phyloP scores from a whole-genome alignment of 2,888 invertebrate species.

The Tyria jacobaeae region DNA sequence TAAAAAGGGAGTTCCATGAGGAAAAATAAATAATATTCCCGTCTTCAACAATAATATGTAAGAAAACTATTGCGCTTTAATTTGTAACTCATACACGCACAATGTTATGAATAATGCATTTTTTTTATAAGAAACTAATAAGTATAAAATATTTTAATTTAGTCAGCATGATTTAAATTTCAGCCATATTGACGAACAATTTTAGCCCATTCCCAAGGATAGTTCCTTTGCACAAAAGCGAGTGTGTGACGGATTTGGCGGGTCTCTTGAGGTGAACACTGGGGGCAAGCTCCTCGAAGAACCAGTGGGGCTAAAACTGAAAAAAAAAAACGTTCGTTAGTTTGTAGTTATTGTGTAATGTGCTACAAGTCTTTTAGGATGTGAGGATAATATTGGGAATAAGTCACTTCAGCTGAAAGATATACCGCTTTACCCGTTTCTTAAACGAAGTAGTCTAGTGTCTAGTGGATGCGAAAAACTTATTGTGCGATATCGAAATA shows the following conservation, averaged over 20 bases:
- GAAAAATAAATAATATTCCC: background rate
- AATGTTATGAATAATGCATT: too few relatives aligned
- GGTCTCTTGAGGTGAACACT: conserved; percentile 89
- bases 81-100: too few relatives aligned
- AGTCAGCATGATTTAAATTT: conserved; percentile 27
- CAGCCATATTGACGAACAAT: conserved; percentile 90
- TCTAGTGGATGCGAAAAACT: too few relatives aligned
- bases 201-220: conserved; percentile 92
- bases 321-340: conserved; percentile 51
- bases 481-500: too few relatives aligned
- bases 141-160: background rate
- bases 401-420: background rate
- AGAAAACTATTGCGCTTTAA: too few relatives aligned
- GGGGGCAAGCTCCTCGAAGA: conserved; percentile 90
- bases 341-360: background rate
- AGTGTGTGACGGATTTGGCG: conserved; percentile 91
- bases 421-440: too few relatives aligned
- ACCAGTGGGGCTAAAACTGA: conserved; percentile 91
- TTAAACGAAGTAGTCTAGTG: too few relatives aligned
- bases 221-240: conserved; percentile 90
- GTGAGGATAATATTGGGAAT: background rate
- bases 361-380: background rate
- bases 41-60: too few relatives aligned
- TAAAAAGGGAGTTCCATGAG: background rate
- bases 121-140: background rate